Evolutionary conservation across 2,113 vertebrate species (phyloP).

Genomic region (Thermophis baileyi): DNA sequence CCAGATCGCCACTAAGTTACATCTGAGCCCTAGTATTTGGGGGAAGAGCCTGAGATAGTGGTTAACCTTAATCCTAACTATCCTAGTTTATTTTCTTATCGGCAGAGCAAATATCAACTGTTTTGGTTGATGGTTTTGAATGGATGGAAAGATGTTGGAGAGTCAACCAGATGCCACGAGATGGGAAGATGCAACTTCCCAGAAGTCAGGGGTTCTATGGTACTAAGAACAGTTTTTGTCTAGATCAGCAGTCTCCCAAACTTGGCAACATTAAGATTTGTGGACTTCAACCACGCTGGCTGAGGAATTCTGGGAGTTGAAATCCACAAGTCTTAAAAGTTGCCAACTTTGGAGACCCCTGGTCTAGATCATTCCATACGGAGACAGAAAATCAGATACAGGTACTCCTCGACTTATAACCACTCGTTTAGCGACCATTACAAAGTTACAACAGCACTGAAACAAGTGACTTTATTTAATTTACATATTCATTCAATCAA

Average conservation of each 20-base stretch:
- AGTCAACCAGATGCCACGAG: not conserved
- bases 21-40: not conserved
- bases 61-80: not conserved
- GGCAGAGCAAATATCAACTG: not conserved
- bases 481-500: not conserved
- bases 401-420: not conserved
- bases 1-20: not conserved
- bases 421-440: not conserved
- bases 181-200: not conserved
- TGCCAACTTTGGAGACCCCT: not conserved
- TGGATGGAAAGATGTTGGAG: not conserved
- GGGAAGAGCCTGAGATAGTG: not conserved
- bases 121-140: not conserved
- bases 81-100: not conserved
- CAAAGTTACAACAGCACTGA: not conserved
- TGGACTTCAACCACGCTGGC: too few relatives aligned
- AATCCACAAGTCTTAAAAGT: not conserved
- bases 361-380: not conserved
- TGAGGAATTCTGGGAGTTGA: not conserved
- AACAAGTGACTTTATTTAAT: not conserved
- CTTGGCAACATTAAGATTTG: too few relatives aligned
- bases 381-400: not conserved
- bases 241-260: not conserved
- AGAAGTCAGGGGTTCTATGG: too few relatives aligned
- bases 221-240: not conserved